Conservation (phyloP, 2,797 vertebrate species). For the Dendrocincla fuliginosa region DNA sequence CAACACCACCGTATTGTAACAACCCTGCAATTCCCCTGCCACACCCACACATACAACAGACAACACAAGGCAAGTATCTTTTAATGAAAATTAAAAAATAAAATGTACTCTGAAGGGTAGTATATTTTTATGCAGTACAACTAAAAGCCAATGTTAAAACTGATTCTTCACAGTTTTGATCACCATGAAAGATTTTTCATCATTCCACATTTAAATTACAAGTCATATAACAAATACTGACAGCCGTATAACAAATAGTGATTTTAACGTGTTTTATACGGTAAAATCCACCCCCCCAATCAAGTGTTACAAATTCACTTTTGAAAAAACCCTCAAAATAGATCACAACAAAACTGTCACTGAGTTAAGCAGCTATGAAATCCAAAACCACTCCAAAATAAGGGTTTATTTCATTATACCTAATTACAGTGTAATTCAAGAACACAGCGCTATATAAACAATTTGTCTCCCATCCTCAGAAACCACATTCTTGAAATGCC, state of each 20-base stretch:
- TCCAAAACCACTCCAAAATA: constrained; percentile 51
- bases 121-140: neutral
- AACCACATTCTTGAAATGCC: constrained; percentile 61
- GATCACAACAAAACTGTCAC: constrained; percentile 58
- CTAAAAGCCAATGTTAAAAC: constrained; percentile 11
- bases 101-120: neutral
- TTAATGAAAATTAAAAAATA: neutral
- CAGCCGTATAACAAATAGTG: constrained; percentile 58
- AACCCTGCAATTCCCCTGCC: neutral
- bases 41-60: neutral
- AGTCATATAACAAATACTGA: constrained; percentile 58
- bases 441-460: constrained; percentile 52
- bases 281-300: neutral
- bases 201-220: constrained; percentile 12
- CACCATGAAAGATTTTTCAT: constrained; percentile 21
- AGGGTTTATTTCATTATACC: constrained; percentile 66
- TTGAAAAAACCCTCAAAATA: constrained; percentile 21
- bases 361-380: constrained; percentile 61
- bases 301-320: constrained; percentile 57
- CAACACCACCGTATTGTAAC: neutral
- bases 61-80: neutral
- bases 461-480: constrained; percentile 49
- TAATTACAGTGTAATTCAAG: constrained; percentile 67
- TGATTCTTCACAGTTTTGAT: constrained; percentile 27
- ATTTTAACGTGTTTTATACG: neutral